Evolutionary conservation across 2,797 vertebrate genomes (phyloP).

Genomic region (Kryptolebias ocellatus): DNA sequence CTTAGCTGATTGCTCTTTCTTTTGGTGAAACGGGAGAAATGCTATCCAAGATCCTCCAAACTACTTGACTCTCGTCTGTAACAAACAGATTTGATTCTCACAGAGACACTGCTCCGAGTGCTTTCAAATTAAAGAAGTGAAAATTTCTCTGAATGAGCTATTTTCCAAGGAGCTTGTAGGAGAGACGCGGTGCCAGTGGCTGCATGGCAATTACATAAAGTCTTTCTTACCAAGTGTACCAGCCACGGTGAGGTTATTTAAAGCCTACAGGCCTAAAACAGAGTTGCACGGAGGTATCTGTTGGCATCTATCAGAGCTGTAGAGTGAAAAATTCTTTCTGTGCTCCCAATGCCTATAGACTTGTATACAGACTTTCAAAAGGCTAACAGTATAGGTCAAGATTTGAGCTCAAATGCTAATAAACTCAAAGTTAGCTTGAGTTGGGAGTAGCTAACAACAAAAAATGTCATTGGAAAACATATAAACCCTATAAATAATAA

Average conservation of each 20-base stretch:
- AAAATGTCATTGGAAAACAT: too few relatives aligned
- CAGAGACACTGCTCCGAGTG: conserved; percentile 39
- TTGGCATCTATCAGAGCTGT: background rate
- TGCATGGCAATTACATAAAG: conserved; percentile 31
- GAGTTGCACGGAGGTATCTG: background rate
- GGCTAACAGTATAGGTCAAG: background rate
- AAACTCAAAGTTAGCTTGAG: too few relatives aligned
- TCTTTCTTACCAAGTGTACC: conserved; percentile 22
- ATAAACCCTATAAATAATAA: too few relatives aligned
- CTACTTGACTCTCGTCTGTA: conserved; percentile 60
- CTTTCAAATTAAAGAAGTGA: conserved; percentile 32
- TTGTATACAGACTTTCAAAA: background rate
- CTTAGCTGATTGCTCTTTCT: conserved; percentile 76
- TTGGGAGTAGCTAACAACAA: too few relatives aligned
- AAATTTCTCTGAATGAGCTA: conserved; percentile 42
- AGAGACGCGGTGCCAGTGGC: conserved; percentile 8
- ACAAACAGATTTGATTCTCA: conserved; percentile 74
- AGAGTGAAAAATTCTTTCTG: background rate
- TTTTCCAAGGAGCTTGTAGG: conserved; percentile 19
- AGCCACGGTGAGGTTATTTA: conserved; percentile 37
- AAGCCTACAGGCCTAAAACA: conserved; percentile 32
- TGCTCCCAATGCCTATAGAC: background rate
- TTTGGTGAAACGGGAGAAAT: conserved; percentile 55
- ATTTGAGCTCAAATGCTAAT: background rate
- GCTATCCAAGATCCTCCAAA: conserved; percentile 56